Conservation (phyloP, 2,888 invertebrate genomes). For the Pachydiplax longipennis region DNA sequence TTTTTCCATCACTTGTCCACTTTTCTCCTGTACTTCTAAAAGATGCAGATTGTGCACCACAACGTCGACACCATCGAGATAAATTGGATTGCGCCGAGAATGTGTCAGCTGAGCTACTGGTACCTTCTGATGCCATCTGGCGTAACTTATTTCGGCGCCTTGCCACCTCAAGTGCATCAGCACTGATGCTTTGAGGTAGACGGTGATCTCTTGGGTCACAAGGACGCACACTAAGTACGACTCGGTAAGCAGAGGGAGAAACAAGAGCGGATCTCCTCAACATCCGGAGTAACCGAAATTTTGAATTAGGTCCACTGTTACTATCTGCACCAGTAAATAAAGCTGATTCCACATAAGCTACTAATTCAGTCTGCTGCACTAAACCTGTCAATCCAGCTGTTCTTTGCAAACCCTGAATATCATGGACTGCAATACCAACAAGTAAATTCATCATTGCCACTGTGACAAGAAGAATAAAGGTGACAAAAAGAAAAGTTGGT, state of each 20-base stretch:
- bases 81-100: not conserved
- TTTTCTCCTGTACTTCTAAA: not conserved
- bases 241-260: slow-evolving; percentile 81
- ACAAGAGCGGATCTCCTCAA: slow-evolving; percentile 81
- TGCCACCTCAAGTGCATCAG: slow-evolving; percentile 82
- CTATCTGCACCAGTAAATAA: slow-evolving; percentile 62
- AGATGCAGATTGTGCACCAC: not conserved
- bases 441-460: slow-evolving; percentile 86
- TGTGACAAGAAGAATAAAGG: slow-evolving; percentile 83
- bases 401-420: slow-evolving; percentile 85
- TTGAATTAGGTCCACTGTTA: not conserved
- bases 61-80: not conserved
- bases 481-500: slow-evolving; percentile 78
- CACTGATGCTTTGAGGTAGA: slow-evolving; percentile 78
- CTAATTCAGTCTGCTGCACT: slow-evolving; percentile 85
- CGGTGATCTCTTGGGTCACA: slow-evolving; percentile 83
- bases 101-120: not conserved
- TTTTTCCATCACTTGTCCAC: not conserved
- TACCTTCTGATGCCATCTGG: not conserved
- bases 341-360: slow-evolving; percentile 84
- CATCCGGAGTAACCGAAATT: slow-evolving; percentile 64
- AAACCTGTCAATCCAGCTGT: slow-evolving; percentile 84
- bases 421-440: slow-evolving; percentile 87
- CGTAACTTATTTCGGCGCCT: slow-evolving; percentile 69
- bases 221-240: slow-evolving; percentile 83